phyloP scores from a whole-genome alignment of 2,888 invertebrate species.

The Syrista parreyssii region DNA sequence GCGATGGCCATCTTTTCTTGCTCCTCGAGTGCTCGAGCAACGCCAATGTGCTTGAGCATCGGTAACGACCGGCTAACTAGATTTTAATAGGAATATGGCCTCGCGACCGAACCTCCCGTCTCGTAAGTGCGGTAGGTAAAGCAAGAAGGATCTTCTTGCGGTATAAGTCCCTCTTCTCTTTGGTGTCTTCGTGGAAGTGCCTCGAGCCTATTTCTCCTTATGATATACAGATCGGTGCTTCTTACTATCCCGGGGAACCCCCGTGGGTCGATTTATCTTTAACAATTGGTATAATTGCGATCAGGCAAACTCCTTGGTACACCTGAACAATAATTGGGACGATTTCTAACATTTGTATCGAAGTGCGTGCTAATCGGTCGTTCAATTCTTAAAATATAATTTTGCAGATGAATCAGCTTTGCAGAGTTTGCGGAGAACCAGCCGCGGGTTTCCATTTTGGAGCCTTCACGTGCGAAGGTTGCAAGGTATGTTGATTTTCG shows the following conservation, averaged over 20 bases:
- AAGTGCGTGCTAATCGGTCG: background rate
- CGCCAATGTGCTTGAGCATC: constrained; percentile 32
- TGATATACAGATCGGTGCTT: background rate
- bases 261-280: background rate
- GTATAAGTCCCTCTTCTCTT: background rate
- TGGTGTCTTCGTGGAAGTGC: background rate
- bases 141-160: background rate
- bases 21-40: constrained; percentile 7
- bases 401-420: constrained; percentile 63
- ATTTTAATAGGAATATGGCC: constrained; percentile 50
- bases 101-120: constrained; percentile 36
- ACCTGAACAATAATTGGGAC: background rate
- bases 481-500: constrained; percentile 52
- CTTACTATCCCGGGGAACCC: background rate
- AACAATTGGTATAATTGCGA: background rate
- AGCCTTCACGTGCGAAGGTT: constrained; percentile 62
- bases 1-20: background rate
- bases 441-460: constrained; percentile 63
- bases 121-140: constrained; percentile 13
- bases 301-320: background rate
- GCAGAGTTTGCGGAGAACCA: constrained; percentile 62
- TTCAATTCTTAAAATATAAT: background rate
- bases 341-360: background rate
- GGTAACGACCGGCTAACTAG: constrained; percentile 51
- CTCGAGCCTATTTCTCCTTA: background rate